Base-by-base conservation (phyloP, 1,140 invertebrate species). In the Orius insidiosus region DNA sequence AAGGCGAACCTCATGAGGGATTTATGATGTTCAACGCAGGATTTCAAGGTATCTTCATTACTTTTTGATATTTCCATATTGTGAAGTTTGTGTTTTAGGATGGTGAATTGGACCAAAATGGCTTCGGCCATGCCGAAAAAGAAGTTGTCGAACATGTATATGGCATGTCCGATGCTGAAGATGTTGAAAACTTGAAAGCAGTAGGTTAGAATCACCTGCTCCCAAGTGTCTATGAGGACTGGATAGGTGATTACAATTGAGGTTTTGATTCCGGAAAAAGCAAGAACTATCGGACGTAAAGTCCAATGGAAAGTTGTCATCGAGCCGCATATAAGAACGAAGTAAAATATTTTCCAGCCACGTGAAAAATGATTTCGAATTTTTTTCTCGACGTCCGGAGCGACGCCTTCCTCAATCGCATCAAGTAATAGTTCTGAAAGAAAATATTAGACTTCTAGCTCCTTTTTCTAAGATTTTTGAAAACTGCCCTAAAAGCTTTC, bases 71-170 rank as follows among this genome's bases (percentile, higher is more conserved):
- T 19, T 3, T 34, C 37, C 3, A 47, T 36, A 10, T 32, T 9
- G 9, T 36, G 19, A 8, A 47, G 46, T 4, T 30, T 15, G 30
- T 39, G 19, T 14, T 47, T 47, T 7, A 47, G 35, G 10, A 47
- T 18, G 5, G 18, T 30, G 8, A 47, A 37, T n/a, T 47, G 46
- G 13, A 36, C 30, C 13, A 47, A 18, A 5, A 47, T 11, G 46
- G 15, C 30, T 31, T 47, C 46, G 11, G 34, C 18, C 10, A 47
- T 40, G 13, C 46, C 38, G 15, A 47, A 47, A 10, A 39, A 47
- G n/a, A 47, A n/a, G 30, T 40, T 47, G 19, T 47, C 46, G 15
- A 24, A 47, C 8, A 31, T 40, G 37, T 47, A 47, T 11, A 47
- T 31, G 7, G 16, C 37, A 13, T 47, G 46, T 1, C 46, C 46